Base-by-base conservation (phyloP, 2,797 vertebrate genomes). In the Australoheros facetus region DNA sequence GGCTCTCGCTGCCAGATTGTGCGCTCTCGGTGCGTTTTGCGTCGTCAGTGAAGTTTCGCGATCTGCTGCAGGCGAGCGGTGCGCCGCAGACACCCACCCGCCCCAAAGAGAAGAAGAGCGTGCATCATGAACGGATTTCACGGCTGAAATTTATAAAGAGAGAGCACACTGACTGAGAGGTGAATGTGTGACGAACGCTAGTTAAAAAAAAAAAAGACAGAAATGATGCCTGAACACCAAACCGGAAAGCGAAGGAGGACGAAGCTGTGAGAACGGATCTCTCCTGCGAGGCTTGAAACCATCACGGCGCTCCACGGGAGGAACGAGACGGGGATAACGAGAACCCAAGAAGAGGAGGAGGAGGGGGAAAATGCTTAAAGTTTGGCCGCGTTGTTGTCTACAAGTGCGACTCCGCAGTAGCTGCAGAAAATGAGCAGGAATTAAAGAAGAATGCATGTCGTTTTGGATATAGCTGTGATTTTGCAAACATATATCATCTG, bases 381-480 rank as follows among this genome's bases (percentile, higher is more conserved):
- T 93, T 91, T 81, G 80, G 48, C 74, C 75, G 82, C 30, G 75
- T 78, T 66, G 73, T 78, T 66, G 72, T 80, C 51, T 32, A 21
- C 80, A 81, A 83, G 87, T 81, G 86, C 76, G 62, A 84, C 7
- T 75, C 75, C 79, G 70, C 77, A 79, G 28, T 72, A 80, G 81
- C 86, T 87, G 77, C 78, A 86, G 79, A 69, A 56, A 39, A 88
- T 87, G 90, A 86, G 80, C 86, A 84, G 76, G 90, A 92, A 92
- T 80, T 95, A 83, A 93, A 92, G 91, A 92, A 95, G 92, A 75
- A 95, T 95, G 95, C 91, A 79, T 90, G 89, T 88, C 89, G 87
- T 93, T 77, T 95, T 92, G 94, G 92, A 93, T 86, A 81, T 95
- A 81, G 73, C 87, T 84, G 84, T 90, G 79, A 89, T 95, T 87